phyloP scores from a whole-genome alignment of 2,113 vertebrate species.

The Apteryx mantelli region DNA sequence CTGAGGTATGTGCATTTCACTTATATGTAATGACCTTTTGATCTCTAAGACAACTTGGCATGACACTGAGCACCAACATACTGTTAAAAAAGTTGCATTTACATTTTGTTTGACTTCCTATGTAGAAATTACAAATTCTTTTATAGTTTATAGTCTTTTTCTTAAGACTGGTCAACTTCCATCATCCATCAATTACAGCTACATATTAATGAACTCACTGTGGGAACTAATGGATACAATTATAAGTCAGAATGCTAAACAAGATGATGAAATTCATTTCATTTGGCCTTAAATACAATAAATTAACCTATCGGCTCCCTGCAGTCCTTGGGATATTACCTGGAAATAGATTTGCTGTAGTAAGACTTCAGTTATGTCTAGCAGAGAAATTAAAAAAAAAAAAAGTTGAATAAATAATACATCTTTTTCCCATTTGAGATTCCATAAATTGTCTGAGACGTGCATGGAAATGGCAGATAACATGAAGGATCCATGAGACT shows the following conservation, averaged over 20 bases:
- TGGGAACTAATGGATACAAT: neutral
- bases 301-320: neutral
- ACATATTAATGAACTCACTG: neutral
- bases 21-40: neutral
- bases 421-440: neutral
- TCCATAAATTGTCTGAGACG: neutral
- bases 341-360: neutral
- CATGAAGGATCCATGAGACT: neutral
- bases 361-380: neutral
- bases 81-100: neutral
- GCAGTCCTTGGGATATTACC: neutral
- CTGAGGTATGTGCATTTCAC: neutral
- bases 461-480: neutral
- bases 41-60: neutral
- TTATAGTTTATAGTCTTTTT: neutral
- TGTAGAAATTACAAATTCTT: fast-evolving
- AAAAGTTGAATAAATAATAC: neutral
- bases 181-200: neutral
- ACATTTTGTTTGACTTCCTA: neutral
- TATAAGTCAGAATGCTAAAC: neutral
- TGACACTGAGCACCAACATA: neutral
- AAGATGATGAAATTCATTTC: neutral
- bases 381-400: neutral
- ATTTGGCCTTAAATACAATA: neutral
- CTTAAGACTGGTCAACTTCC: neutral